A percentile compares a stretch with the other conserved stretches of the same genome.
These are phyloP conservation scores for Mus spretus DNA, from an alignment of 2,797 vertebrate species.

Conservation along the genomic window DNA sequence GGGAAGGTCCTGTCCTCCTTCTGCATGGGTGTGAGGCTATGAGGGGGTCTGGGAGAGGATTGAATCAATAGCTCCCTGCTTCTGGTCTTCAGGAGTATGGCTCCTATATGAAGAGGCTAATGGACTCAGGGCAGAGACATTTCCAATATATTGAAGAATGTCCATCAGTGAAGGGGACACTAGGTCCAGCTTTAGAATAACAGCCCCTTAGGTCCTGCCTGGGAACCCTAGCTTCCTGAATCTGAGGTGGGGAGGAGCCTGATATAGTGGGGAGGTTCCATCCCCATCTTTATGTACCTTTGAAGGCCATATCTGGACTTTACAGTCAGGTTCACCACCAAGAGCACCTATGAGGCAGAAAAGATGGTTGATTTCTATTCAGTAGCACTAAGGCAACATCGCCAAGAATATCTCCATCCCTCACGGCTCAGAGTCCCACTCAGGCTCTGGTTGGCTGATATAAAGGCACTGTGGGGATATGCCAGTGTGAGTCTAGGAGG, in stretches of 20 bases:
- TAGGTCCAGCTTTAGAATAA: not conserved
- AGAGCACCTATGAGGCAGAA: not conserved
- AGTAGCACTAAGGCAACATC: no score
- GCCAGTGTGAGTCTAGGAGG: not conserved
- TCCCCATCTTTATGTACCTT: no score
- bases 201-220: not conserved
- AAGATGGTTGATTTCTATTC: not conserved
- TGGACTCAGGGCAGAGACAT: not conserved
- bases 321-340: not conserved
- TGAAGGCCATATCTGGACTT: not conserved
- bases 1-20: not conserved
- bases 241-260: no score
- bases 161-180: not conserved
- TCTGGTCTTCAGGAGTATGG: not conserved
- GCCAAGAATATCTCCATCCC: not conserved
- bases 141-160: no score
- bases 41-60: not conserved
- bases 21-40: not conserved
- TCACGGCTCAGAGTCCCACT: not conserved
- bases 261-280: not conserved
- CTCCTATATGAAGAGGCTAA: not conserved
- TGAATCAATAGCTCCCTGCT: not conserved
- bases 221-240: not conserved
- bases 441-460: not conserved
- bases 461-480: not conserved